phyloP scores from a whole-genome alignment of 1,140 invertebrate genomes.

The Bombus confusus region DNA sequence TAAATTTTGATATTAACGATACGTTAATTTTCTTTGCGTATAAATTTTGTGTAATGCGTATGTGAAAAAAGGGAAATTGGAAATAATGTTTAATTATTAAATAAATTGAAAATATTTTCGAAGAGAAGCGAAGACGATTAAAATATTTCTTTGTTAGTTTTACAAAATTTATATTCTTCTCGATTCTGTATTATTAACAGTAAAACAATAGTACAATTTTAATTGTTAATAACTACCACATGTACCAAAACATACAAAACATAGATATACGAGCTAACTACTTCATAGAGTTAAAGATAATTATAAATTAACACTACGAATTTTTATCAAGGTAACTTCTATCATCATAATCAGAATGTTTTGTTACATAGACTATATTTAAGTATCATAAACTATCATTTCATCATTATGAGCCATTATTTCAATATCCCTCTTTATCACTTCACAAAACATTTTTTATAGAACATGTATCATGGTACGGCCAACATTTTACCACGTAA shows the following conservation, averaged over 20 bases:
- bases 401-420: conserved; percentile 53
- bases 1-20: conserved; percentile 62
- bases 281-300: conserved; percentile 1
- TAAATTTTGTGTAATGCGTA: conserved; percentile 58
- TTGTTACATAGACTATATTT: neutral
- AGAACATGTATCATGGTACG: conserved; percentile 43
- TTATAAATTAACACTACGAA: conserved; percentile 14
- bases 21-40: conserved; percentile 51
- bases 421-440: conserved; percentile 65
- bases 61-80: conserved; percentile 62
- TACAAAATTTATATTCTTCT: conserved; percentile 25
- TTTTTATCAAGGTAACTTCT: neutral
- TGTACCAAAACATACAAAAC: neutral
- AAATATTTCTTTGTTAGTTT: conserved; percentile 7
- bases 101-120: neutral
- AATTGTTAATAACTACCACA: neutral
- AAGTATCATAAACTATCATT: neutral
- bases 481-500: conserved; percentile 31
- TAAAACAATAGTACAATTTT: conserved; percentile 5
- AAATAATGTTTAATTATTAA: conserved; percentile 55
- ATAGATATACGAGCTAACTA: neutral
- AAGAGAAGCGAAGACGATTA: neutral
- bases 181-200: neutral
- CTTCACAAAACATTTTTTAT: conserved; percentile 54
- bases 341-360: conserved; percentile 5